phyloP scores from a whole-genome alignment of 2,888 invertebrate genomes.

The Callyntrura guangdongensis region DNA sequence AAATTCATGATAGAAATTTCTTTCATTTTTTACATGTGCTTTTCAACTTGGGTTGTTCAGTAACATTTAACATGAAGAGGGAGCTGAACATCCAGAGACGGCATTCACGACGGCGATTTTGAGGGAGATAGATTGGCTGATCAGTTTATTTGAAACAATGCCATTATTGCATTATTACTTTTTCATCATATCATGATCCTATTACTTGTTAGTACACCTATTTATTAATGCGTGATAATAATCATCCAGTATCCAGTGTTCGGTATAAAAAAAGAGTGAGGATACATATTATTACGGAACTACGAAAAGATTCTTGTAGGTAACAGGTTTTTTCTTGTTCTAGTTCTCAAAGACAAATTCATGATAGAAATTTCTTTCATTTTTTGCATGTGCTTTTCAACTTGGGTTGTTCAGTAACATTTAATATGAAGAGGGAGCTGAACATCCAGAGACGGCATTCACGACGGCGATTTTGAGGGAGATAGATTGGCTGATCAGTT shows the following conservation, averaged over 20 bases:
- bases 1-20: too few species aligned
- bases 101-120: background rate
- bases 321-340: too few species aligned
- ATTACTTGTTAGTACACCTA: too few species aligned
- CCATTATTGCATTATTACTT: background rate
- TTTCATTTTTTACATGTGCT: too few species aligned
- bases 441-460: background rate
- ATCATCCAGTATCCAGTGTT: background rate
- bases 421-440: conserved; percentile 15
- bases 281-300: background rate
- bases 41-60: too few species aligned
- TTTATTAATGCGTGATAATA: too few species aligned
- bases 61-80: conserved; percentile 5
- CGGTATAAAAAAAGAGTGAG: background rate
- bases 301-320: background rate
- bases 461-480: background rate
- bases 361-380: too few species aligned
- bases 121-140: background rate
- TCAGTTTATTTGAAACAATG: background rate
- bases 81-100: background rate
- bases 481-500: too few species aligned
- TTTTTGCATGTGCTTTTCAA: too few species aligned
- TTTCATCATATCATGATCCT: too few species aligned
- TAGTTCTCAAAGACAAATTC: too few species aligned
- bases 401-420: background rate